Percentiles rank a stretch among this genome's conserved stretches.
Evolutionary conservation across 2,113 vertebrate genomes (phyloP).

Genomic region (Prolemur simus): DNA sequence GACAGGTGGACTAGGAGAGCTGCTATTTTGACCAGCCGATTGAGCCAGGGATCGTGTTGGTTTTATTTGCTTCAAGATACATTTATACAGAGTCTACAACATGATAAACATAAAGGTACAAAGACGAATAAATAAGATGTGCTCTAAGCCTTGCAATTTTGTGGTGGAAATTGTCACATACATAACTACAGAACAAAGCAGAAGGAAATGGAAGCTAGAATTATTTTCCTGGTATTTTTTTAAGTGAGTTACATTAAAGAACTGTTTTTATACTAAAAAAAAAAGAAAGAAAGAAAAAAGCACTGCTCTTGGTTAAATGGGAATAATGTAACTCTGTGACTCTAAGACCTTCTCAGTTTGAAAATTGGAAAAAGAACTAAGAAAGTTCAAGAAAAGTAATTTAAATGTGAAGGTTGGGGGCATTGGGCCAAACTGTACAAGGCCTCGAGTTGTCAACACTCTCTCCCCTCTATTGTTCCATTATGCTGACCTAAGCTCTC

Average conservation of each 20-base stretch:
- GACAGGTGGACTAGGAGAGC: neutral
- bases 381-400: constrained; percentile 25
- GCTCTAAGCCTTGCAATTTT: neutral
- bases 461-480: neutral
- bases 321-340: neutral
- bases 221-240: neutral
- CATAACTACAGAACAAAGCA: neutral
- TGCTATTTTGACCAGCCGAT: neutral
- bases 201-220: neutral
- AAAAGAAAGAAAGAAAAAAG: neutral
- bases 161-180: neutral
- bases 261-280: neutral
- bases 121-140: neutral
- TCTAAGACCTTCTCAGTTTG: neutral
- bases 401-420: constrained; percentile 25
- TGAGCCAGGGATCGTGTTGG: neutral
- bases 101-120: neutral
- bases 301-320: neutral
- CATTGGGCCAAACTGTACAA: neutral
- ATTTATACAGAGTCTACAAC: neutral
- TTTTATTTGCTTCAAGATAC: neutral
- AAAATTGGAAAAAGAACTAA: constrained; percentile 48
- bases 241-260: neutral
- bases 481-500: neutral
- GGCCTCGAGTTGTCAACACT: neutral